Conservation (phyloP, 2,113 vertebrate genomes). For the Mungos mungo region DNA sequence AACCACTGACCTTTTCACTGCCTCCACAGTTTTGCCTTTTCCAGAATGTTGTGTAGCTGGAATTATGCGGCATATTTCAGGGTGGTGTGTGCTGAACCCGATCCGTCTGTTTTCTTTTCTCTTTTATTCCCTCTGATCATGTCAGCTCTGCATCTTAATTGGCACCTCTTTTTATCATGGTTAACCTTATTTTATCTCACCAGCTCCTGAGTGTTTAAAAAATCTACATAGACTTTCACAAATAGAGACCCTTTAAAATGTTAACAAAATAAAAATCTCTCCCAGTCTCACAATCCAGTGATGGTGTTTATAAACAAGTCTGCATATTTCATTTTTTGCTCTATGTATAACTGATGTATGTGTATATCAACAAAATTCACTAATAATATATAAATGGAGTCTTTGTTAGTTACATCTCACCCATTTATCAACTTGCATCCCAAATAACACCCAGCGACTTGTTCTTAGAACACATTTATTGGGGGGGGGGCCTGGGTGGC, state of each 20-base stretch:
- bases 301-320: background rate
- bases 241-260: background rate
- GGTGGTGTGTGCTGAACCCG: accelerated
- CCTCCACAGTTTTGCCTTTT: background rate
- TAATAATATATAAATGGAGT: background rate
- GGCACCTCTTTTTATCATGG: too few relatives aligned
- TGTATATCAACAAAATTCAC: background rate
- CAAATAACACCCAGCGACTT: background rate
- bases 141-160: background rate
- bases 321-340: background rate
- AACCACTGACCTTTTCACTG: background rate
- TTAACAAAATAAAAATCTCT: background rate
- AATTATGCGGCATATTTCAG: background rate
- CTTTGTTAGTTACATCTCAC: background rate
- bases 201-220: background rate
- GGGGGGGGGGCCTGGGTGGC: too few relatives aligned
- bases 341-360: background rate
- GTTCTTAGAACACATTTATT: background rate
- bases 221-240: background rate
- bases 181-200: background rate
- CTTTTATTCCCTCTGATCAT: background rate
- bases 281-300: background rate
- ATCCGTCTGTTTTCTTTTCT: background rate
- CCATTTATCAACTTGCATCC: background rate
- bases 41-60: background rate